A percentile compares a stretch with the other conserved stretches of the same genome.
Conservation (phyloP, 2,888 invertebrate genomes). For the Tinea trinotella region DNA sequence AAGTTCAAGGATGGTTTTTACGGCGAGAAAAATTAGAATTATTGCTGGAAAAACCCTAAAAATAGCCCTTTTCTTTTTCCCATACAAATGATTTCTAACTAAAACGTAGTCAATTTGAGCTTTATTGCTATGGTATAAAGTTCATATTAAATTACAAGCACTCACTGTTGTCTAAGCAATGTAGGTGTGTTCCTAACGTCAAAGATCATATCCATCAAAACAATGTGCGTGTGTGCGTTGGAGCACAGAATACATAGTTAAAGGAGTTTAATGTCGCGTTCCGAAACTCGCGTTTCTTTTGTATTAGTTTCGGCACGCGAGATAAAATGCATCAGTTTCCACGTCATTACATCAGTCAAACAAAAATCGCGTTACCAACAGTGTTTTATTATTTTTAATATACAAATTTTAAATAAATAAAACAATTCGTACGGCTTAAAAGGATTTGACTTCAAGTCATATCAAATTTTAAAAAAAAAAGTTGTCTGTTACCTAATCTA, state of each 20-base stretch:
- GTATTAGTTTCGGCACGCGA: too few species aligned
- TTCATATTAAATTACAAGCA: conserved; percentile 25
- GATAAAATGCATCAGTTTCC: too few species aligned
- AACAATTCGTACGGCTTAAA: conserved; percentile 15
- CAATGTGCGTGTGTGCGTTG: too few species aligned
- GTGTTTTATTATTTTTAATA: too few species aligned
- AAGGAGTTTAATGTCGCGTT: too few species aligned
- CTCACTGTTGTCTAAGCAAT: too few species aligned
- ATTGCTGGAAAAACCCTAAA: conserved; percentile 23
- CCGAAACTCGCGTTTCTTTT: too few species aligned
- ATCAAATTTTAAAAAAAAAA: conserved; percentile 22
- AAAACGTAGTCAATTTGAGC: conserved; percentile 20
- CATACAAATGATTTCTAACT: conserved; percentile 24
- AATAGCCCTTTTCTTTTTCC: conserved; percentile 23
- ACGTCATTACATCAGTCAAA: too few species aligned
- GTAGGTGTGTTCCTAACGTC: conserved; percentile 20
- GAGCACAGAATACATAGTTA: too few species aligned
- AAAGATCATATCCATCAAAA: too few species aligned
- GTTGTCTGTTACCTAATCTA: conserved; percentile 24
- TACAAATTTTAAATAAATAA: too few species aligned
- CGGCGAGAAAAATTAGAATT: conserved; percentile 23
- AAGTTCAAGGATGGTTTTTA: conserved; percentile 19
- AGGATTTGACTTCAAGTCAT: conserved; percentile 22
- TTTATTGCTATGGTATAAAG: conserved; percentile 24
- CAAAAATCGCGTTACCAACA: too few species aligned